phyloP scores from a whole-genome alignment of 2,797 vertebrate species.

The Aulostomus chinensis region DNA sequence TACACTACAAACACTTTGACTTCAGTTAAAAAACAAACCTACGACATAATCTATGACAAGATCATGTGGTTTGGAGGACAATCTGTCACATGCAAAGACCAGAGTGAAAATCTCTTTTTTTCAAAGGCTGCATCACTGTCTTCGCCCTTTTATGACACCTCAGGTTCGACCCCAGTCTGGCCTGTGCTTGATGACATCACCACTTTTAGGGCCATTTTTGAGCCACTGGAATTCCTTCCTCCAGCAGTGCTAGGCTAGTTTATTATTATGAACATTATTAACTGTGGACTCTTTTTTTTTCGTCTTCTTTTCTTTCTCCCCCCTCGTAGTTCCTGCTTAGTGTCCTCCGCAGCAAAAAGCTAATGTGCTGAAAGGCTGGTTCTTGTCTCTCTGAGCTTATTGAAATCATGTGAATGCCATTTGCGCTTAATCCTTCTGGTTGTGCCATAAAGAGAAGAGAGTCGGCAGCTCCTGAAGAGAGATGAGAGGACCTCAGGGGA shows the following conservation, averaged over 20 bases:
- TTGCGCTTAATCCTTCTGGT: constrained; percentile 82
- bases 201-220: constrained; percentile 52
- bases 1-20: no score
- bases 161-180: constrained; percentile 63
- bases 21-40: no score
- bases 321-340: constrained; percentile 73
- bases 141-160: constrained; percentile 57
- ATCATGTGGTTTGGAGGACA: no score
- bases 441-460: constrained; percentile 77
- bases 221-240: constrained; percentile 71
- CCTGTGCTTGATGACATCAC: constrained; percentile 71
- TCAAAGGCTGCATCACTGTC: constrained; percentile 45
- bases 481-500: constrained; percentile 82
- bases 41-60: no score
- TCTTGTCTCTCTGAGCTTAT: constrained; percentile 78
- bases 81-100: no score
- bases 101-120: constrained; percentile 11
- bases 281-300: constrained; percentile 43
- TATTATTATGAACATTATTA: constrained; percentile 76
- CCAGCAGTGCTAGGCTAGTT: constrained; percentile 59
- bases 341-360: constrained; percentile 76
- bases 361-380: constrained; percentile 81
- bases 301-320: constrained; percentile 26
- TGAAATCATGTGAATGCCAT: constrained; percentile 84
- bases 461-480: constrained; percentile 80